Conservation (phyloP, 2,797 vertebrate genomes). For the Paramormyrops hopkinsi region DNA sequence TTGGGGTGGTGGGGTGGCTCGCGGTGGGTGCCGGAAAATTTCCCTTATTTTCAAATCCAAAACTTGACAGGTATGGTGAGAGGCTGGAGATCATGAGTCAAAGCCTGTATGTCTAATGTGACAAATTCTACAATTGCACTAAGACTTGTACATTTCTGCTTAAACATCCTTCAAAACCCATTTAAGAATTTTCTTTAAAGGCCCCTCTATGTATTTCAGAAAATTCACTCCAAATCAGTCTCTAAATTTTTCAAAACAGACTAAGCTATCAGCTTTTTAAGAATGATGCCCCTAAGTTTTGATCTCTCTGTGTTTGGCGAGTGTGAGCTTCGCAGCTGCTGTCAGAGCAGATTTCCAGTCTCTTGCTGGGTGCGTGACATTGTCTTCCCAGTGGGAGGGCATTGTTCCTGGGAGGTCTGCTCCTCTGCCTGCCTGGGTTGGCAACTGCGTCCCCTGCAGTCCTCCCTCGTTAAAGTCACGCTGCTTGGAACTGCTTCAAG, state of each 20-base stretch:
- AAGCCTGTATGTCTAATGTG: not conserved
- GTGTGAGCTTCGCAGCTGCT: not conserved
- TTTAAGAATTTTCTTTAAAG: not conserved
- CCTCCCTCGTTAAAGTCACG: not conserved
- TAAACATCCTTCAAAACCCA: not conserved
- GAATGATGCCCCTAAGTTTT: not conserved
- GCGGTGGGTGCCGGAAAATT: too few relatives aligned
- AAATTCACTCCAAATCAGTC: not conserved
- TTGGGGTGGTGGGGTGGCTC: too few relatives aligned
- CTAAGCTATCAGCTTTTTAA: not conserved
- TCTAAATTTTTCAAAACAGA: not conserved
- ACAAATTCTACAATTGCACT: not conserved
- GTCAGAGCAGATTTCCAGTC: not conserved
- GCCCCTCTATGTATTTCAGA: not conserved
- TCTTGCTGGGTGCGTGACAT: not conserved
- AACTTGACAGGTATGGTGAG: too few relatives aligned
- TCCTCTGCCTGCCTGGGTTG: not conserved
- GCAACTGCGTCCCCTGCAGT: not conserved
- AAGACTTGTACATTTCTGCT: not conserved
- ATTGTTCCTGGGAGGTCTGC: not conserved
- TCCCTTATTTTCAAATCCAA: too few relatives aligned
- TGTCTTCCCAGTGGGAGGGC: not conserved
- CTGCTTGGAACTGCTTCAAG: not conserved
- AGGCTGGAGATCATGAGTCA: not conserved
- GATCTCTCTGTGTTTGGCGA: not conserved